Evolutionary conservation across 2,888 invertebrate species (phyloP), one percentile per base, ranked within the genome.

Genomic region (Molorchus minor): DNA sequence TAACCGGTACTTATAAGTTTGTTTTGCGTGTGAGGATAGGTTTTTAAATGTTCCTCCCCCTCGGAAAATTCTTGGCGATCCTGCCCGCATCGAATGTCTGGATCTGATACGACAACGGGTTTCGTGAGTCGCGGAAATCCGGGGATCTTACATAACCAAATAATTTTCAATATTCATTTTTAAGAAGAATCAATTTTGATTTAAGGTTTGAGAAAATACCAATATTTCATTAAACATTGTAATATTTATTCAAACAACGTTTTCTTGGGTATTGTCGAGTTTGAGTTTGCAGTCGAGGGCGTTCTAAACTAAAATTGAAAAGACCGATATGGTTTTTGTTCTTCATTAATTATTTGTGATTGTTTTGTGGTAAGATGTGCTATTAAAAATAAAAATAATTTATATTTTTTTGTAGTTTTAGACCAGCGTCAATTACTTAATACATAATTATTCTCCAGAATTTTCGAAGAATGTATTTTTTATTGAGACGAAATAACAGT

Each of bases 51-150:
- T 41, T 41, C 41, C 41, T 52, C 40, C 29, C 40, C 12, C 19
- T 7, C 2, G 21, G 40, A 41, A 38, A 41, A 52, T 2, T n/a
- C 17, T 17, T 19, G 40, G 52, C 17, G 13, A 21, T 36, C 52
- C 41, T 36, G 29, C 16, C 29, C 40, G 41, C 52, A 52, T 52
- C 52, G 52, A 52, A 52, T 17, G 12, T 12, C 25, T 12, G 33
- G 12, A 33, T 38, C 10, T 38, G 15, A 38, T 16, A 7, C 38
- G 15, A 38, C 7, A 4, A 25, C 29, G 8, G 8, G n/a, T 25
- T 4, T 8, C 29, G 4, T 8, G 29, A 25, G 29, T 25, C 8
- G 29, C 8, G 29, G 8, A 25, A 8, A 25, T 45, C 12, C 16
- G 17, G 2, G 30, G 17, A 30, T 16, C 30, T 45, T 20, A n/a